These are phyloP conservation scores for Drosophila ustulata DNA, from an alignment of 2,888 invertebrate genomes.

Conservation along the genomic window DNA sequence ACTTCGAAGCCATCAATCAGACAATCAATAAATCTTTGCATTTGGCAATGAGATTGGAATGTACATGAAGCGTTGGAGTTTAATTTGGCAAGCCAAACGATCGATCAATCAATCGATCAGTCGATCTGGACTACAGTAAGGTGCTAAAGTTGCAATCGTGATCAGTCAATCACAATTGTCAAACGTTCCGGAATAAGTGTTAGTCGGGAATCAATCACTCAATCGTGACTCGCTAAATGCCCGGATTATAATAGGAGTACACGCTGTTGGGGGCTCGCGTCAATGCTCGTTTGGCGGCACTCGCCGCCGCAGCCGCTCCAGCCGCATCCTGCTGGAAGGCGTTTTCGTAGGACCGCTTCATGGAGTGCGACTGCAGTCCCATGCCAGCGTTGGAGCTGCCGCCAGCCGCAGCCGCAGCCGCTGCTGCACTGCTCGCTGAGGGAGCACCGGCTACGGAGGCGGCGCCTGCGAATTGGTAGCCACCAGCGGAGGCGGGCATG, in stretches of 20 bases:
- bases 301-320: slow-evolving; percentile 73
- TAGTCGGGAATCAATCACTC: slow-evolving; percentile 19
- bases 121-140: too few species aligned
- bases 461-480: slow-evolving; percentile 65
- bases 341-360: slow-evolving; percentile 90
- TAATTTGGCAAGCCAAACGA: background rate
- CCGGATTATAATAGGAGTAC: slow-evolving; percentile 82
- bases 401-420: slow-evolving; percentile 45
- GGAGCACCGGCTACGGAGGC: slow-evolving; percentile 38
- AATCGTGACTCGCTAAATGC: slow-evolving; percentile 67
- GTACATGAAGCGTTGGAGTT: slow-evolving; percentile 53
- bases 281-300: slow-evolving; percentile 83
- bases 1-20: too few species aligned
- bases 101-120: background rate
- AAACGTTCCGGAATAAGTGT: background rate
- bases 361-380: slow-evolving; percentile 81
- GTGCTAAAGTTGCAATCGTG: background rate
- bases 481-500: slow-evolving; percentile 56
- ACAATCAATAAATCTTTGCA: slow-evolving; percentile 11
- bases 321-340: slow-evolving; percentile 87
- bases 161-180: slow-evolving; percentile 7
- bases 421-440: slow-evolving; percentile 45
- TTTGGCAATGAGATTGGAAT: slow-evolving; percentile 51
- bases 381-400: slow-evolving; percentile 48
- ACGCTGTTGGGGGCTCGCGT: slow-evolving; percentile 78